Conservation (phyloP, 2,888 invertebrate species). For the Bimastos eiseni region DNA sequence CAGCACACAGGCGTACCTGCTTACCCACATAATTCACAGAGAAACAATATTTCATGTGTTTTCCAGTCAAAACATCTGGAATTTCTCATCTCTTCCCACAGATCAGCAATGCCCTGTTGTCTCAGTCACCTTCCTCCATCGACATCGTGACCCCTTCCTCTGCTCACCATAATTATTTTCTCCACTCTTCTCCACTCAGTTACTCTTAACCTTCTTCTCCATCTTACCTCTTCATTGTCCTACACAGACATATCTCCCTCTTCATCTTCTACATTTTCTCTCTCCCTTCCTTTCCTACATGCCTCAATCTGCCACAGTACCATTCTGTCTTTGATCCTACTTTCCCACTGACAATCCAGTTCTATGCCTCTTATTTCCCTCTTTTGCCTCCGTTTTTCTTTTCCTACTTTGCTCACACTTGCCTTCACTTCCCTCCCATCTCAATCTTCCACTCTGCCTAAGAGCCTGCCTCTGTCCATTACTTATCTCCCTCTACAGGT, state of each 20-base stretch:
- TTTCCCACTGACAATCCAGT: neutral
- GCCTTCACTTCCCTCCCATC: neutral
- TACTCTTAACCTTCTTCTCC: neutral
- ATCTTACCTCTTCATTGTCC: neutral
- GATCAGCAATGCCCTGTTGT: neutral
- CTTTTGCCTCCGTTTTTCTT: neutral
- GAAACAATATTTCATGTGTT: constrained; percentile 13
- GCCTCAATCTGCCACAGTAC: neutral
- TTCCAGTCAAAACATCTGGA: neutral
- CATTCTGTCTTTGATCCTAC: neutral
- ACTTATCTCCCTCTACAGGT: neutral
- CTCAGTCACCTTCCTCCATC: too few species aligned
- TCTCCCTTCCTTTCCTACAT: neutral
- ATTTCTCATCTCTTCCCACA: neutral
- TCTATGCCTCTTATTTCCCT: neutral
- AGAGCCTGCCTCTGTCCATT: neutral
- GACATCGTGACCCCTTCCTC: neutral
- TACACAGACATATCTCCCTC: neutral
- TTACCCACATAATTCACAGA: neutral
- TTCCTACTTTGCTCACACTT: neutral
- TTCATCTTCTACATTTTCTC: neutral
- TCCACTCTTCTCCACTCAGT: neutral
- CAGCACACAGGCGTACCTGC: neutral
- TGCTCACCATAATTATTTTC: neutral
- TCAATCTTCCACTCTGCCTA: neutral